A percentile compares a stretch with the other conserved stretches of the same genome.
Evolutionary conservation across 2,797 vertebrate species (phyloP).

Genomic region (Falco biarmicus): DNA sequence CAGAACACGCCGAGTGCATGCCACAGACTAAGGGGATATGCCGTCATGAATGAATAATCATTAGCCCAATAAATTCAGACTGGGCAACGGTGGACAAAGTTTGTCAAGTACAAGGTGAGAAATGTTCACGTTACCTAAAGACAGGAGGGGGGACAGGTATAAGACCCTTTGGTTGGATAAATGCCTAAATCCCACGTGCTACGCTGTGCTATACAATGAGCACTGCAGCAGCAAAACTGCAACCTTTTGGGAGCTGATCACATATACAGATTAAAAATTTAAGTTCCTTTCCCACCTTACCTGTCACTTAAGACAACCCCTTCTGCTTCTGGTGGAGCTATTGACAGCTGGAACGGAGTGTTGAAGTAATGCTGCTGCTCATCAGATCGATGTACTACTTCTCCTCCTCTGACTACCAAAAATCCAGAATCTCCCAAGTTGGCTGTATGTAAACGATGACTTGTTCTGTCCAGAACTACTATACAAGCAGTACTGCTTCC

Average conservation of each 20-base stretch:
- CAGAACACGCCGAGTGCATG: not conserved
- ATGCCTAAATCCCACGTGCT: rapidly evolving
- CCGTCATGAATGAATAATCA: not conserved
- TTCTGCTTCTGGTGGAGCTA: conserved; percentile 92
- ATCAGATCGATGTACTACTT: conserved; percentile 96
- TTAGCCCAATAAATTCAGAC: not conserved
- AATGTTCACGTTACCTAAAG: not conserved
- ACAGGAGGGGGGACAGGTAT: too few species aligned
- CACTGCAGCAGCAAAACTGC: not conserved
- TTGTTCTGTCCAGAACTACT: conserved; percentile 92
- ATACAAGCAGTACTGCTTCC: conserved; percentile 98
- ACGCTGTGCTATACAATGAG: not conserved
- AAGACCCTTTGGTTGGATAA: not conserved
- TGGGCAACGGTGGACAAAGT: not conserved
- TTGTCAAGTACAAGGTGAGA: not conserved
- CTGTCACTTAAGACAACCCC: conserved; percentile 96
- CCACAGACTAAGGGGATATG: not conserved
- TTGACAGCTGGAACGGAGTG: conserved; percentile 98
- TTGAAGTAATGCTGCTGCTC: conserved; percentile 99
- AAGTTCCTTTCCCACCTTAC: conserved; percentile 70
- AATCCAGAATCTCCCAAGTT: conserved; percentile 98
- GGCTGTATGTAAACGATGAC: conserved; percentile 93
- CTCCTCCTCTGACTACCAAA: conserved; percentile 93
- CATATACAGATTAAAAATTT: not conserved
- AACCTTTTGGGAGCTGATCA: not conserved